A percentile compares a stretch with the other conserved stretches of the same genome.
Evolutionary conservation across 2,113 vertebrate genomes (phyloP).

Genomic region (Heteronetta atricapilla): DNA sequence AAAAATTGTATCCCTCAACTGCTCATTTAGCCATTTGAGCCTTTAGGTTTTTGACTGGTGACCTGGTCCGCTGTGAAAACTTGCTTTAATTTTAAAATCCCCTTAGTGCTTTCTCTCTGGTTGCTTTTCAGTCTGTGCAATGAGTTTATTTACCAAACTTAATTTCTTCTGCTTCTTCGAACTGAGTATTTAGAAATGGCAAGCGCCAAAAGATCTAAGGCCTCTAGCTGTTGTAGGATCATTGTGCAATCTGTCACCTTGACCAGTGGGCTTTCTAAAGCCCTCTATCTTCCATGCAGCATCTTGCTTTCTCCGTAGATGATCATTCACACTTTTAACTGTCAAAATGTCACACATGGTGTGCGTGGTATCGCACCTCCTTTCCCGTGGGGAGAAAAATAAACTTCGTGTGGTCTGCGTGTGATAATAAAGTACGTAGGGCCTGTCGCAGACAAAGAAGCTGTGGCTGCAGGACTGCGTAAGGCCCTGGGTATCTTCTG

Average conservation of each 20-base stretch:
- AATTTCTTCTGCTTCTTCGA: not conserved
- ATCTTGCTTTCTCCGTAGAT: not conserved
- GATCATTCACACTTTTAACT: not conserved
- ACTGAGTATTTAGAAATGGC: not conserved
- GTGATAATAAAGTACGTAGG: not conserved
- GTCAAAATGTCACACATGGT: not conserved
- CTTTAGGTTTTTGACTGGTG: not conserved
- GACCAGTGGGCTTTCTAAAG: not conserved
- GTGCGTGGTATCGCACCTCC: not conserved
- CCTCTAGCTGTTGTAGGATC: not conserved
- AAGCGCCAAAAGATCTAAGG: not conserved
- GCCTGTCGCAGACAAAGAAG: not conserved
- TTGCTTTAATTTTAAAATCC: constrained; percentile 8
- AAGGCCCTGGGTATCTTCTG: not conserved
- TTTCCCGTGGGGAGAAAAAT: not conserved
- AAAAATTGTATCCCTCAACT: not conserved
- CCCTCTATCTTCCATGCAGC: not conserved
- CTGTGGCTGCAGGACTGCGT: not conserved
- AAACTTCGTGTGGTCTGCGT: rapidly evolving
- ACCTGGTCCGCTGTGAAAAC: not conserved
- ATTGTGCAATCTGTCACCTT: not conserved
- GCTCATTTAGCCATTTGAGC: not conserved
- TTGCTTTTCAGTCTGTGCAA: not conserved
- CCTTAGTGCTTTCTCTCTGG: not conserved
- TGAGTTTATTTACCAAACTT: not conserved